phyloP scores from a whole-genome alignment of 2,113 vertebrate genomes.

The Cygnus buccinator region DNA sequence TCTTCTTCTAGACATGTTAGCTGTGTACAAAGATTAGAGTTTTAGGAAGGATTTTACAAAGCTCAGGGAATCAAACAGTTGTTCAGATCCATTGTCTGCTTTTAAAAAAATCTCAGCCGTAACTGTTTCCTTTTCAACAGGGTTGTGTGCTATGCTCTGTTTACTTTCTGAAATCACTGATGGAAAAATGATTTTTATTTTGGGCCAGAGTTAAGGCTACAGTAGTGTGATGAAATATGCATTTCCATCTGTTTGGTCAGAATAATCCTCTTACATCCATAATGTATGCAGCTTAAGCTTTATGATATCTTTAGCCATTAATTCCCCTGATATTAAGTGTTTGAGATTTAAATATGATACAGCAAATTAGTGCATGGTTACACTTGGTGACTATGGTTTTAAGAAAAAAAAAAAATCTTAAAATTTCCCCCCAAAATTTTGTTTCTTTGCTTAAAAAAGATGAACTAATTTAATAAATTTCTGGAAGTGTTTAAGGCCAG shows the following conservation, averaged over 20 bases:
- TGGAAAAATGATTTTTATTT: slow-evolving; percentile 51
- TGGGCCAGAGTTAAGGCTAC: slow-evolving; percentile 1
- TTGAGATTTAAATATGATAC: slow-evolving; percentile 23
- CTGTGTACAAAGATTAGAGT: neutral
- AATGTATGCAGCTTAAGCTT: slow-evolving; percentile 18
- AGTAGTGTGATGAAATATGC: slow-evolving; percentile 56
- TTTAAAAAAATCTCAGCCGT: slow-evolving; percentile 28
- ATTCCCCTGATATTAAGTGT: slow-evolving; percentile 34
- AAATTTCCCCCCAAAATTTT: neutral
- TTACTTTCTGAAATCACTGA: slow-evolving; percentile 41
- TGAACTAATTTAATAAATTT: neutral
- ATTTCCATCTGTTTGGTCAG: slow-evolving; percentile 68
- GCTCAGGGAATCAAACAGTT: neutral
- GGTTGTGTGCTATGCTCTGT: neutral
- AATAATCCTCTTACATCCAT: slow-evolving; percentile 63
- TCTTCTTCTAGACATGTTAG: neutral
- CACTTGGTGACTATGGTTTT: neutral
- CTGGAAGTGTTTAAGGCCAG: no score
- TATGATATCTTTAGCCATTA: slow-evolving; percentile 43
- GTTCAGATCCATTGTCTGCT: neutral
- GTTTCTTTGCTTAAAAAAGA: neutral
- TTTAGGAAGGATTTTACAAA: slow-evolving; percentile 28
- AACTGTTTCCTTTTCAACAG: neutral
- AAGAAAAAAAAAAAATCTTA: neutral
- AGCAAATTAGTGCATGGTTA: neutral